A percentile compares a stretch with the other conserved stretches of the same genome.
Conservation (phyloP, 2,113 vertebrate genomes). For the Grantiella picta region DNA sequence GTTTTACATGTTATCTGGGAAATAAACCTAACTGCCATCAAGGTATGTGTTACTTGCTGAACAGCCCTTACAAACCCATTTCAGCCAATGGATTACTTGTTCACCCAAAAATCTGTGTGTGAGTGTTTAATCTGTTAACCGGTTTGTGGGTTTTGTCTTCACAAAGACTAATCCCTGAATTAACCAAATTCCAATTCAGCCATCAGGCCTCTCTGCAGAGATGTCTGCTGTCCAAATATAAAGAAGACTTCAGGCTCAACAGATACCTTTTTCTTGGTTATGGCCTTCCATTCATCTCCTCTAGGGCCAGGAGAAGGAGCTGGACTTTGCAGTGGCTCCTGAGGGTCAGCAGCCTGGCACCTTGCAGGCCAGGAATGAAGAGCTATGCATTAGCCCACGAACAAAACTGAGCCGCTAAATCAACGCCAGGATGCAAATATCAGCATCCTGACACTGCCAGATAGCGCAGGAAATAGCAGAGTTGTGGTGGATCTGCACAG, state of each 20-base stretch:
- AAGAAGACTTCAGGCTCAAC: neutral
- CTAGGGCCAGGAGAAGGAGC: neutral
- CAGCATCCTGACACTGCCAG: neutral
- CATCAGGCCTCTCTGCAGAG: neutral
- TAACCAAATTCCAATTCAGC: neutral
- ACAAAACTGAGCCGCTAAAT: neutral
- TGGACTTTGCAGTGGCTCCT: neutral
- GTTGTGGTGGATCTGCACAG: neutral
- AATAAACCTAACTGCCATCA: neutral
- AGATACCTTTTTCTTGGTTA: neutral
- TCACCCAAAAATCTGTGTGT: neutral
- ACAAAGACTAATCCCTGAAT: neutral
- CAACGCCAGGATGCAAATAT: neutral
- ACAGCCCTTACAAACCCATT: neutral
- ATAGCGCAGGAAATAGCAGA: neutral
- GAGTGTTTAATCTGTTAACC: neutral
- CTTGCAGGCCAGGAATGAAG: neutral
- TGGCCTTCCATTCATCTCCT: neutral
- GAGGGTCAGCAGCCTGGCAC: neutral
- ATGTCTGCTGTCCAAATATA: rapidly evolving
- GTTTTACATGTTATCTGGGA: neutral
- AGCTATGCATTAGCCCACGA: rapidly evolving
- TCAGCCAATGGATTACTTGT: neutral
- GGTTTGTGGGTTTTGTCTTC: neutral
- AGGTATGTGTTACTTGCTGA: neutral